Conservation (phyloP, 2,888 invertebrate species). For the Archaeoteleia sp. region DNA sequence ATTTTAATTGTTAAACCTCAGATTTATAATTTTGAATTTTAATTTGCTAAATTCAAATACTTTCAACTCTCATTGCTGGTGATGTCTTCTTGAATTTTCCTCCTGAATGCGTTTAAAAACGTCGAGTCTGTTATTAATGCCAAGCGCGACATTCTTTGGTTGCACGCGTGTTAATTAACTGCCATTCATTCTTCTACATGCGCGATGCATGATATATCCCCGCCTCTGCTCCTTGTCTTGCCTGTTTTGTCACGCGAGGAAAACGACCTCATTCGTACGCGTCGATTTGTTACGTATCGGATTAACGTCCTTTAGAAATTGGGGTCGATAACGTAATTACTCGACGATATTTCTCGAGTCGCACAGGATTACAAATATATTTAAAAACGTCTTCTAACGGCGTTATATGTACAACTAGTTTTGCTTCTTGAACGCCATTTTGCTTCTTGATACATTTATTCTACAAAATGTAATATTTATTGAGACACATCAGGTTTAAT, state of each 20-base stretch:
- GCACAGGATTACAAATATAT: too few species aligned
- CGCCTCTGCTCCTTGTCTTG: constrained; percentile 30
- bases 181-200: constrained; percentile 35
- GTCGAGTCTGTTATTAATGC: too few species aligned
- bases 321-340: constrained; percentile 48
- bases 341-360: background rate
- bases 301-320: constrained; percentile 40
- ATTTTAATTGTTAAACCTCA: too few species aligned
- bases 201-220: constrained; percentile 15
- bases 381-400: too few species aligned
- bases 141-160: constrained; percentile 30
- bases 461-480: background rate
- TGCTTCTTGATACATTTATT: background rate
- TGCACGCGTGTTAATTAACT: constrained; percentile 47
- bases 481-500: too few species aligned
- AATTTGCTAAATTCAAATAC: too few species aligned
- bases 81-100: too few species aligned
- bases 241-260: constrained; percentile 42
- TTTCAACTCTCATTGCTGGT: too few species aligned
- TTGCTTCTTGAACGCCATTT: too few species aligned
- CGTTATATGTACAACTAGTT: too few species aligned
- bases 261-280: constrained; percentile 28
- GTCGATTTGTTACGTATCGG: constrained; percentile 13
- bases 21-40: too few species aligned
- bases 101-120: too few species aligned